phyloP scores from a whole-genome alignment of 2,888 invertebrate genomes.

The Clepsis dumicolana region DNA sequence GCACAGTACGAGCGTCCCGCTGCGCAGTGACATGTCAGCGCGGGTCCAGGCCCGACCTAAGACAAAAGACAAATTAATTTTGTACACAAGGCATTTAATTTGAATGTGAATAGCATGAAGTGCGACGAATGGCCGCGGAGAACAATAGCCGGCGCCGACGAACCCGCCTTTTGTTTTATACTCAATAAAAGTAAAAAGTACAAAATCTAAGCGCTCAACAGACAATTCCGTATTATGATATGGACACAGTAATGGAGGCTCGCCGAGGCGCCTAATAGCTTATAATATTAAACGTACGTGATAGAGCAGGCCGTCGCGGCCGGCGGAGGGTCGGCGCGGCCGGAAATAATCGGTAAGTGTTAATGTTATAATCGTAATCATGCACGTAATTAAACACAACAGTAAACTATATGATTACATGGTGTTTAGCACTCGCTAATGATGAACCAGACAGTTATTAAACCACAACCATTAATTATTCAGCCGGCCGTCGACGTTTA shows the following conservation, averaged over 20 bases:
- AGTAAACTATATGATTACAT: constrained; percentile 40
- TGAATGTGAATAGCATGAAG: constrained; percentile 86
- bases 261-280: constrained; percentile 82
- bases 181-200: constrained; percentile 80
- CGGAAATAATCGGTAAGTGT: constrained; percentile 71
- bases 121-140: constrained; percentile 84
- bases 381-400: constrained; percentile 49
- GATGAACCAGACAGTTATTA: constrained; percentile 34
- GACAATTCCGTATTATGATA: constrained; percentile 86
- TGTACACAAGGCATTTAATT: constrained; percentile 86
- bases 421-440: constrained; percentile 42
- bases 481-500: constrained; percentile 16
- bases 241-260: constrained; percentile 83
- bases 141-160: constrained; percentile 85
- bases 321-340: constrained; percentile 56
- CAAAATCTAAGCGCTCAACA: constrained; percentile 79
- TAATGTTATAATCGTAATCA: constrained; percentile 55
- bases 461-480: constrained; percentile 39
- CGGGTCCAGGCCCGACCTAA: constrained; percentile 66
- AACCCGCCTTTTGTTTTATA: constrained; percentile 80
- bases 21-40: constrained; percentile 76
- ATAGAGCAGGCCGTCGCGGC: constrained; percentile 59
- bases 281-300: constrained; percentile 84
- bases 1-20: constrained; percentile 64
- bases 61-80: constrained; percentile 87